Evolutionary conservation across 2,888 invertebrate species (phyloP).

Genomic region (Zygothrica quintamaculata): DNA sequence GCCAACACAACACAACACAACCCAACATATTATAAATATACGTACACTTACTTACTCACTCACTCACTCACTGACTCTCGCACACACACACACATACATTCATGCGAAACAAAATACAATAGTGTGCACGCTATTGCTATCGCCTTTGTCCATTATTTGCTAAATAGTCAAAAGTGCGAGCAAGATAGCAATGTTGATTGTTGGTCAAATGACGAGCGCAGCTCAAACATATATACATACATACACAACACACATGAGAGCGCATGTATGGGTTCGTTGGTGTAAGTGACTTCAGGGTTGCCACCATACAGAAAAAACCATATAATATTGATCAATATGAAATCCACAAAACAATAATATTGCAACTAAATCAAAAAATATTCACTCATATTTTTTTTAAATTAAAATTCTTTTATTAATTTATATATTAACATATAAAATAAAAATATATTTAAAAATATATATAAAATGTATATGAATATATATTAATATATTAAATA

Average conservation of each 20-base stretch:
- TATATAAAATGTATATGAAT: too few species aligned
- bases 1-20: too few species aligned
- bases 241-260: conserved; percentile 29
- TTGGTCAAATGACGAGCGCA: conserved; percentile 43
- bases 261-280: conserved; percentile 24
- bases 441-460: too few species aligned
- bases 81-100: conserved; percentile 8
- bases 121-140: conserved; percentile 37
- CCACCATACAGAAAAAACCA: conserved; percentile 25
- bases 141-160: conserved; percentile 26
- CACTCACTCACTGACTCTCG: too few species aligned
- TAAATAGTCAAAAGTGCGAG: conserved; percentile 16
- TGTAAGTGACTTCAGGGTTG: conserved; percentile 40
- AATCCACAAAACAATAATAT: not conserved
- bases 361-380: too few species aligned
- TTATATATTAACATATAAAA: too few species aligned
- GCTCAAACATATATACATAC: conserved; percentile 23
- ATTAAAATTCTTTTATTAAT: too few species aligned
- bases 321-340: conserved; percentile 17
- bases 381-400: too few species aligned
- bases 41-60: conserved; percentile 7
- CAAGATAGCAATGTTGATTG: conserved; percentile 36
- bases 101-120: conserved; percentile 39
- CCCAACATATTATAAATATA: conserved; percentile 25
- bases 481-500: too few species aligned